A percentile compares a stretch with the other conserved stretches of the same genome.
Evolutionary conservation across 2,888 invertebrate species (phyloP).

Genomic region (Pyrrhosoma nymphula): DNA sequence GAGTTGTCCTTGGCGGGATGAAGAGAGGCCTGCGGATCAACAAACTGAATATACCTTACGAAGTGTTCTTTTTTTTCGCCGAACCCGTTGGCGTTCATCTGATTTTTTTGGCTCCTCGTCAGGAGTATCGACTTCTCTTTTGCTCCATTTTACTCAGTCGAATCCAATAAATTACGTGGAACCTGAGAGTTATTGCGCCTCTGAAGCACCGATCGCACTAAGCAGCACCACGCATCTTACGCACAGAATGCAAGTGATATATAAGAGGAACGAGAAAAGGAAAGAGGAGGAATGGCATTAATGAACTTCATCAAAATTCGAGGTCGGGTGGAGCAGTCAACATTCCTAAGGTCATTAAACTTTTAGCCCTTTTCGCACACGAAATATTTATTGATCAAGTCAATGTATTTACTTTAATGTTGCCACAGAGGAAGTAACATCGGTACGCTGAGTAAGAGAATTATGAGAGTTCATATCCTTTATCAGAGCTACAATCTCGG

Average conservation of each 20-base stretch:
- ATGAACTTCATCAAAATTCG: background rate
- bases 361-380: too few species aligned
- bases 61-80: background rate
- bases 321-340: background rate
- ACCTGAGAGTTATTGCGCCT: background rate
- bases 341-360: background rate
- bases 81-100: slow-evolving; percentile 37
- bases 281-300: background rate
- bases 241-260: background rate
- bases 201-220: background rate
- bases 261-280: too few species aligned
- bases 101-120: slow-evolving; percentile 30
- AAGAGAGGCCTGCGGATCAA: slow-evolving; percentile 45
- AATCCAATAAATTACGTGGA: background rate
- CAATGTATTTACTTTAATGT: background rate
- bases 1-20: slow-evolving; percentile 48
- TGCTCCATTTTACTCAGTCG: background rate
- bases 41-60: background rate
- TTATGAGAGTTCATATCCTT: background rate
- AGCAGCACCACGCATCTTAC: background rate
- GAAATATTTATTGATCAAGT: background rate
- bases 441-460: background rate
- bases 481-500: background rate
- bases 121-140: slow-evolving; percentile 3
- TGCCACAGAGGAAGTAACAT: background rate